Evolutionary conservation across 2,797 vertebrate species (phyloP), one percentile per base, ranked within the genome.

Genomic region (Graptemys geographica): DNA sequence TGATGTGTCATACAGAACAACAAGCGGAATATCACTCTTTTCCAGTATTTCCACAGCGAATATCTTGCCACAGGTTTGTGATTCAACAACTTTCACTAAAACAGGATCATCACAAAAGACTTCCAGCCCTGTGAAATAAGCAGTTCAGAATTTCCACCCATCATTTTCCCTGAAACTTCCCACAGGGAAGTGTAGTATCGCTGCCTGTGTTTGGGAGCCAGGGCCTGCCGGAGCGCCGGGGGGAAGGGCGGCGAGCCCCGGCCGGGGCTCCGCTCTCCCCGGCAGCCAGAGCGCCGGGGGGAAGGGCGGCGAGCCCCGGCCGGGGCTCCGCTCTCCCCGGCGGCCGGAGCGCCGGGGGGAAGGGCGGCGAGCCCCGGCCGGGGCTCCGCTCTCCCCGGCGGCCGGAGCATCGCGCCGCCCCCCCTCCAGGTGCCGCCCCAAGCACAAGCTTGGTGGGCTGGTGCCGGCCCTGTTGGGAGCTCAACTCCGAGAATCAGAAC

Each of bases 1-100:
- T 0, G 99, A 99, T 3, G 99, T 99, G 94, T 99, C 99, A 19
- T 99, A 99, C 21, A 99, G 98, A 91, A 99, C 98, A 56, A 98
- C 98, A 84, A 98, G 94, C 28, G 99, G 99, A 51, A 96, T 95
- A 81, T 98, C 97, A 65, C 98, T 98, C 78, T 97, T 98, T 91
- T 99, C 98, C 69, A 99, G 89, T 65, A 99, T 98, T 97, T 99
- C 99, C 96, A 99, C 99, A 81, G 99, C 98, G 84, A 99, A 98
- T 92, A 99, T 99, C 95, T 98, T 99, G 57, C 98, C 99, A 44
- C 98, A 98, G 11, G 98, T 98, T 96, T 99, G 92, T 2, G 97
- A 98, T 81, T 99, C 98, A 93, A 99, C 97, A 44, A 96, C 96
- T 76, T 99, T 98, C 92, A 99, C 96, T 55, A 99, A 96, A 21